Evolutionary conservation across 2,797 vertebrate genomes (phyloP), one percentile per base, ranked within the genome.

Genomic region (Lutjanus argentimaculatus): DNA sequence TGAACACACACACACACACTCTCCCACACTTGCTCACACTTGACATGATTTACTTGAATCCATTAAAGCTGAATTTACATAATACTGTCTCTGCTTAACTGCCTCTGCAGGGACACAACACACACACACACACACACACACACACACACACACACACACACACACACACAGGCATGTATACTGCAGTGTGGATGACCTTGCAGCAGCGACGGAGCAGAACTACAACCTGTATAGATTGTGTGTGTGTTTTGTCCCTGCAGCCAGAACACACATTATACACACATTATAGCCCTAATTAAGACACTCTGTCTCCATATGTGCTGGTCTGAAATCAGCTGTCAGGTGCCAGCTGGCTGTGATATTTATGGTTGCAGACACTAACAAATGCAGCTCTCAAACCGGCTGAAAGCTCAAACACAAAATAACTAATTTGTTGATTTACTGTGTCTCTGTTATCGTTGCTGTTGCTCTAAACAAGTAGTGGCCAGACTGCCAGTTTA

Each of bases 51-150:
- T 88, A 86, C 78, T 76, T 64, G 73, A 85, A 83, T 77, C 82
- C 77, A 83, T 91, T 91, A 88, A 86, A 84, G 72, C 82, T 65
- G 75, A 74, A 91, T 89, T 88, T 90, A 72, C 87, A 90, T 84
- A 84, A 85, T 80, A 85, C 77, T 67, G 58, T 68, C 48, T 88
- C 65, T 85, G 85, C 78, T 74, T 75, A 80, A 81, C 72, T 77
- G 75, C 81, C 75, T 77, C 67, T 74, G 61, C 84, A 83, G 63
- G 12, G n/a, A 70, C 75, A 40, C 8, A 17, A 63, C 77, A 56
- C 72, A 74, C 72, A 63, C 25, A 30, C 25, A 30, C 25, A 30
- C 25, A 30, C 25, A 70, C 52, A 79, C 75, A 82, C 75, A 75
- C 71, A 57, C 75, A 79, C 71, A 67, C 69, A 75, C 46, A 79